Base-by-base conservation (phyloP, 2,797 vertebrate genomes). In the Myotis daubentonii region DNA sequence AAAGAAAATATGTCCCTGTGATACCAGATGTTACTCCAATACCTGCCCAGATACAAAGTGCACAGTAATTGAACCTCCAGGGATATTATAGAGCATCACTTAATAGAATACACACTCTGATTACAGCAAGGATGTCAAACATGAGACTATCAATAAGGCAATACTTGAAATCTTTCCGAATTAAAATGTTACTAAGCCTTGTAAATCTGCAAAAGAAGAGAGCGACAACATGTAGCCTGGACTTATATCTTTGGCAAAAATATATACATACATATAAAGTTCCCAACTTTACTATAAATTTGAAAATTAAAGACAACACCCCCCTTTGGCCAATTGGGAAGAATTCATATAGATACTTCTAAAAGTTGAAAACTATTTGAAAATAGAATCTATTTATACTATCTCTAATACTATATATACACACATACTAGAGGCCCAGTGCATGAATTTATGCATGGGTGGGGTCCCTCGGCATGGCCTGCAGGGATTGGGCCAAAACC, bases 81-180 rank as follows among this genome's bases (percentile, higher is more conserved):
- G 65, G 81, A 90, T 5, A 3, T 36, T 60, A 57, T 5, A 72
- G 76, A 94, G 17, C 23, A 22, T 89, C 28, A 81, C 33, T 70
- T 94, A 23, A 74, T 91, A 71, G 68, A 85, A 93, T 41, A 70
- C 30, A 65, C 6, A 74, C 55, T 93, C 36, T 74, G 93, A 55
- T 85, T 87, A 90, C n/a, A 90, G 36, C 38, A 90, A 83, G 74
- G 68, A 74, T 87, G 41, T 81, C 89, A 95, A 53, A 75, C 38
- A 8, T n/a, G 28, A 93, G 49, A 74, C 62, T 89, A 17, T 87
- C 70, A 75, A 82, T 65, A 93, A 95, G 60, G 17, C 22, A 82
- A n/a, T 79, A 89, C 79, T 92, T 87, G 9, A 95, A 95, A 93
- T 51, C 13, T 38, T 8, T 80, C n/a, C 76, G 28, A 94, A 89